These are phyloP conservation scores for Eupithecia exiguata DNA, from an alignment of 2,888 invertebrate genomes.

Conservation along the genomic window DNA sequence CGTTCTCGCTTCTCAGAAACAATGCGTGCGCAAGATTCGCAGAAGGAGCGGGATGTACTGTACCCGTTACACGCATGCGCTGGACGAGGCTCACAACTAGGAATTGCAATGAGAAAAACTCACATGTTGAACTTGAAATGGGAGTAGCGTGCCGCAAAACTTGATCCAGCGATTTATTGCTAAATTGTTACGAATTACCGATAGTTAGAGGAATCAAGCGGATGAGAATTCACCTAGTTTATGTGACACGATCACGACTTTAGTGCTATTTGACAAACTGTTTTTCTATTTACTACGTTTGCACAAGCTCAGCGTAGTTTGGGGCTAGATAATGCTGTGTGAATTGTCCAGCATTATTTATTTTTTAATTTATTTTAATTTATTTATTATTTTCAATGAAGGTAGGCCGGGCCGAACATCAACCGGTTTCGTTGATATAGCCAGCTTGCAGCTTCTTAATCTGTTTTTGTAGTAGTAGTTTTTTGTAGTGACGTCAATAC, in stretches of 20 bases:
- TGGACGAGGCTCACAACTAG: constrained; percentile 65
- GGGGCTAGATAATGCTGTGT: too few species aligned
- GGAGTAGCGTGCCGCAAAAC: constrained; percentile 66
- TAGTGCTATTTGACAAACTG: constrained; percentile 4
- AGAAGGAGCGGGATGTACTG: constrained; percentile 75
- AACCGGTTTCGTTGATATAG: too few species aligned
- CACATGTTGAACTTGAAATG: constrained; percentile 74
- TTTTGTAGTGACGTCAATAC: too few species aligned
- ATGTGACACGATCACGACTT: neutral
- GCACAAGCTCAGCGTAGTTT: too few species aligned
- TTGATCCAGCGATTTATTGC: constrained; percentile 69
- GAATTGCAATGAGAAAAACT: constrained; percentile 78
- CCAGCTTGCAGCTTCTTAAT: too few species aligned
- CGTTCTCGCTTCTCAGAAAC: constrained; percentile 78
- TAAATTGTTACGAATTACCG: constrained; percentile 73
- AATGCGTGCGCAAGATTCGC: constrained; percentile 74
- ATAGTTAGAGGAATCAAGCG: constrained; percentile 60
- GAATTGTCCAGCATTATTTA: too few species aligned
- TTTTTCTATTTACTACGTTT: neutral
- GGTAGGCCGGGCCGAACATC: too few species aligned
- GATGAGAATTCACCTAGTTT: constrained; percentile 11
- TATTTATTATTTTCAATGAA: too few species aligned
- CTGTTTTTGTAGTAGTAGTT: too few species aligned
- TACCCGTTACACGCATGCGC: constrained; percentile 54
- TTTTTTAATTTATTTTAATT: too few species aligned